Percentiles rank a stretch among this genome's conserved stretches.
Conservation (phyloP, 2,113 vertebrate species). For the Zosterops pallidus region DNA sequence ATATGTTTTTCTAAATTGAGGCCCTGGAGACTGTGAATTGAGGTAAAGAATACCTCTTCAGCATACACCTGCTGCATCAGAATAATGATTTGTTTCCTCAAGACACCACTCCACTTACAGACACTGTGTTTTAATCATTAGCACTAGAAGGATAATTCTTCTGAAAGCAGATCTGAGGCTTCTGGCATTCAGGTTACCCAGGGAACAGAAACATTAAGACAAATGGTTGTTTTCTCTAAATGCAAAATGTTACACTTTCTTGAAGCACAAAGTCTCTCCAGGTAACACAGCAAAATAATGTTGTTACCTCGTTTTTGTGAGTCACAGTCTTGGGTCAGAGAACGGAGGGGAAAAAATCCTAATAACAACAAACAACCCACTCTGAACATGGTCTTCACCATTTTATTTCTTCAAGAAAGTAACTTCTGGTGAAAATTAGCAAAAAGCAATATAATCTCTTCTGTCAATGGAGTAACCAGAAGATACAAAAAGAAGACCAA, state of each 20-base stretch:
- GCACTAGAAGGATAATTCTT: neutral
- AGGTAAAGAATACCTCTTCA: neutral
- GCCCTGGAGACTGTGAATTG: neutral
- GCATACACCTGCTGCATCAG: neutral
- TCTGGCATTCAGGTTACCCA: neutral
- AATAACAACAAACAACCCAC: neutral
- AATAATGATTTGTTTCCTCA: constrained; percentile 9
- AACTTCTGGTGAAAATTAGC: neutral
- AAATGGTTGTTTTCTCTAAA: neutral
- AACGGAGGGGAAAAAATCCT: neutral
- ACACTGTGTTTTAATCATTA: neutral
- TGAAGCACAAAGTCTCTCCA: neutral
- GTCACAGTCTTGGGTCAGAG: neutral
- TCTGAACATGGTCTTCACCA: neutral
- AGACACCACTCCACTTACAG: neutral
- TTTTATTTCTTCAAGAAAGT: neutral
- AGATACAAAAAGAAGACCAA: neutral
- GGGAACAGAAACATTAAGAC: neutral
- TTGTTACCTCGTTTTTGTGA: neutral
- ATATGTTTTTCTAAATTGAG: neutral
- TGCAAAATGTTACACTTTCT: neutral
- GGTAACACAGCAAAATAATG: neutral
- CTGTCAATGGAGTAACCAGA: neutral
- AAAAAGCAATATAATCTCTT: neutral
- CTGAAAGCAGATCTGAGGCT: neutral